phyloP scores from a whole-genome alignment of 2,113 vertebrate species.

The Cynocephalus volans region DNA sequence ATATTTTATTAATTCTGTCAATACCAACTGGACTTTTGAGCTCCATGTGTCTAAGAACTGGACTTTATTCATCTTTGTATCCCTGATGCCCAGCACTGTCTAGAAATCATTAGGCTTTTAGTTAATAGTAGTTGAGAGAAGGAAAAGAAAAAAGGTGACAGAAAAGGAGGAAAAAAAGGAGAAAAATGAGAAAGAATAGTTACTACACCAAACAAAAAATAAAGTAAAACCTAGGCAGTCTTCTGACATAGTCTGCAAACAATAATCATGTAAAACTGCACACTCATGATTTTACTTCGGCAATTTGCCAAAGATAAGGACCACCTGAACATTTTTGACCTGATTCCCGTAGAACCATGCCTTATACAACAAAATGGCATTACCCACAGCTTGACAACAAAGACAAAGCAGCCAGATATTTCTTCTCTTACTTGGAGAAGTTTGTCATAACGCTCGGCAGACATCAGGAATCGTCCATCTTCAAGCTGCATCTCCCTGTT shows the following conservation, averaged over 20 bases:
- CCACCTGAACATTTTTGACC: not conserved
- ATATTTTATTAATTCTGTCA: not conserved
- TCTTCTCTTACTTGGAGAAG: slow-evolving; percentile 92
- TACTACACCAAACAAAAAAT: not conserved
- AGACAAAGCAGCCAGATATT: not conserved
- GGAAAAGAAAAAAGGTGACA: not conserved
- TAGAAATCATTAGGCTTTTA: slow-evolving; percentile 27
- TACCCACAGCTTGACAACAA: not conserved
- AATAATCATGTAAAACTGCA: not conserved
- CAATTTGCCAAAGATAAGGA: not conserved
- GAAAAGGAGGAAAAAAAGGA: not conserved
- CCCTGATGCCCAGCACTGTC: not conserved
- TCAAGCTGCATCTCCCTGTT: slow-evolving; percentile 99
- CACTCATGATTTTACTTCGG: not conserved
- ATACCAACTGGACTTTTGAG: not conserved
- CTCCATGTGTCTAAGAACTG: not conserved
- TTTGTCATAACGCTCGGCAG: slow-evolving; percentile 96
- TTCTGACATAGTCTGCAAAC: not conserved
- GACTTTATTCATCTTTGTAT: not conserved
- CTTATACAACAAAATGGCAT: not conserved
- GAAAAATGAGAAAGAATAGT: not conserved
- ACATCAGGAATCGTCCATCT: slow-evolving; percentile 98
- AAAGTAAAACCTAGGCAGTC: not conserved
- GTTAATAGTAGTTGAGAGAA: slow-evolving; percentile 15
- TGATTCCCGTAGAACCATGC: not conserved